Base-by-base conservation (phyloP, 1,140 invertebrate genomes). In the Cryptotermes secundus region DNA sequence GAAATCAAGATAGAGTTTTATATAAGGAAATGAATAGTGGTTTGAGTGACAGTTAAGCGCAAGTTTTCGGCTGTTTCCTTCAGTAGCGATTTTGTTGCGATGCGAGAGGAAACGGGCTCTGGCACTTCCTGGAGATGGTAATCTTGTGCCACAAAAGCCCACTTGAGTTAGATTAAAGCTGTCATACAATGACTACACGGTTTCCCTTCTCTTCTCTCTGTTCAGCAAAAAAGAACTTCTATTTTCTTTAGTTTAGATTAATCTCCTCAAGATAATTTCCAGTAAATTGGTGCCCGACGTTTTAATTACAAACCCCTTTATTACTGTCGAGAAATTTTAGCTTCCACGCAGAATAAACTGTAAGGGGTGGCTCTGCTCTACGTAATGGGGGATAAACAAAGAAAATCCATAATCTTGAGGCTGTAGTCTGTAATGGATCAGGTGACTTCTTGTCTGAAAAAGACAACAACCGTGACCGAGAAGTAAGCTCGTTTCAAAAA, bases 311-410 rank as follows among this genome's bases (percentile, higher is more conserved):
- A 26, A 72, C 26, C n/a, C 59, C 59, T 72, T 72, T 72, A 72
- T 72, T 72, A 72, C 59, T 31, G n/a, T 31, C 59, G 59, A 72
- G 59, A 72, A 72, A 72, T 72, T 72, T 72, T 72, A 72, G 59
- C 59, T 72, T 72, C n/a, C 59, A 14, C 26, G 9, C 59, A 72
- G 31, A 72, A 10, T 72, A 31, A 72, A 72, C 59, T n/a, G 59
- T 6, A n/a, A n/a, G 6, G 59, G 26, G 26, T n/a, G 59, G 26
- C 59, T 72, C n/a, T 1, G 45, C 45, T 49, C 59, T 26, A 12
- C 16, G 59, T 26, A 6, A 26, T 72, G n/a, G 59, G 31, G 9
- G 26, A 72, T 72, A 72, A 72, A 72, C 59, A 72, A 72, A 72
- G 59, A 72, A 72, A 72, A 26, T 26, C 59, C 59, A 72, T 72